Evolutionary conservation across 2,113 vertebrate genomes (phyloP), one percentile per base, ranked within the genome.

Genomic region (Rhinopithecus roxellana): DNA sequence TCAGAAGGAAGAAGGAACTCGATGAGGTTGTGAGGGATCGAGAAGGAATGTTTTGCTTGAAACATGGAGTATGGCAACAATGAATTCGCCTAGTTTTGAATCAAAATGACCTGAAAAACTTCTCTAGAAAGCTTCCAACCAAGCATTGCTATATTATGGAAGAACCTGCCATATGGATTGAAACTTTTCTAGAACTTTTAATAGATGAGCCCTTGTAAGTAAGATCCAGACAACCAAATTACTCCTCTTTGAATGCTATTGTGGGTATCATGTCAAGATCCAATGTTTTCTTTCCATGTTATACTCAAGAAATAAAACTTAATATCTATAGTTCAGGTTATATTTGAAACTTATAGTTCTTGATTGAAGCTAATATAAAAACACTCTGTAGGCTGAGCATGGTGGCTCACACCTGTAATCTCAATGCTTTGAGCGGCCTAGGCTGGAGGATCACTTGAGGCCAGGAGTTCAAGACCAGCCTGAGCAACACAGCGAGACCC

Each of bases 261-360:
- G 20, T 57, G 52, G 27, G 35, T 35, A 61, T 25, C 40, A 40
- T 23, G 8, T 74, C 61, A 57, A 93, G 69, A 90, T 74, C 50
- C 72, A 57, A 57, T 59, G 12, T 92, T 83, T 92, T 59, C 48
- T 88, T 85, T 79, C 50, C 40, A 81, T 64, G 89, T 89, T 90
- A 38, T 57, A 90, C 4, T 64, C 74, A 81, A 92, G 70, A 95
- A 93, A 82, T 86, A 82, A 81, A 89, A 93, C 83, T 13, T 94
- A 50, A 30, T 40, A 6, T 40, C 35, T 55, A 3, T 69, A 27
- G 75, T 38, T n/a, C 43, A 78, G 40, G 50, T 93, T 92, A 88
- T 20, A 35, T 79, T 95, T 81, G 57, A 77, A 92, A 80, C 30
- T 48, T 50, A 85, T 27, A 72, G 40, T 88, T 84, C 90, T 23